Base-by-base conservation (phyloP, 1,140 invertebrate species). In the Drosophila varians region DNA sequence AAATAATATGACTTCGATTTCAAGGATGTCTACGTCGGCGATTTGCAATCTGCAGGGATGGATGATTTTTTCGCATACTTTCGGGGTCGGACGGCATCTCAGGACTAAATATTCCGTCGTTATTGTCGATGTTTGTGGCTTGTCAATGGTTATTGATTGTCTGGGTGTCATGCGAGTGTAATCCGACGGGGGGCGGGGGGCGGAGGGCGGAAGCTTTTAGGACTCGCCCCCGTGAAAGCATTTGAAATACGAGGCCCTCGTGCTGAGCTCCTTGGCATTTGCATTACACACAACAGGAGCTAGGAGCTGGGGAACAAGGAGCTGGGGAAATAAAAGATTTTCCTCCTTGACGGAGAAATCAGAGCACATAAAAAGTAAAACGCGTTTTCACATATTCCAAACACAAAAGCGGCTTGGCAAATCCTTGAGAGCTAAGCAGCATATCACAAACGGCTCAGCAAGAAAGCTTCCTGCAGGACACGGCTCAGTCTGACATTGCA, bases 141-240 rank as follows among this genome's bases (percentile, higher is more conserved):
- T 82, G 77, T 82, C 77, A 82, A 82, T 82, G 77, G 77, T 82
- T 82, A 82, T 82, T 82, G 77, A 82, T 82, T 82, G 77, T 82
- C 77, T 82, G 77, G 62, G 77, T 82, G 73, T 82, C 77, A 82
- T 82, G 77, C 73, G 77, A 66, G 53, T 28, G 69, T 34, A 45
- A 49, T 31, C 25, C 36, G 12, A 25, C 25, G 5, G 19, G 26
- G n/a, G n/a, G n/a, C n/a, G n/a, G n/a, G n/a, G n/a, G n/a, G n/a
- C n/a, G n/a, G n/a, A n/a, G n/a, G 38, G 25, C 8, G 77, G 77
- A 82, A 77, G 77, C 77, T 82, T 82, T 82, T 82, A 82, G 82
- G 77, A 66, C 68, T 46, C 38, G 14, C 34, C 19, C 19, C 19
- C 25, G 7, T 14, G 9, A n/a, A 5, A 19, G 45, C 74, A 55